Evolutionary conservation across 2,797 vertebrate species (phyloP).

Genomic region (Sibirionetta formosa): DNA sequence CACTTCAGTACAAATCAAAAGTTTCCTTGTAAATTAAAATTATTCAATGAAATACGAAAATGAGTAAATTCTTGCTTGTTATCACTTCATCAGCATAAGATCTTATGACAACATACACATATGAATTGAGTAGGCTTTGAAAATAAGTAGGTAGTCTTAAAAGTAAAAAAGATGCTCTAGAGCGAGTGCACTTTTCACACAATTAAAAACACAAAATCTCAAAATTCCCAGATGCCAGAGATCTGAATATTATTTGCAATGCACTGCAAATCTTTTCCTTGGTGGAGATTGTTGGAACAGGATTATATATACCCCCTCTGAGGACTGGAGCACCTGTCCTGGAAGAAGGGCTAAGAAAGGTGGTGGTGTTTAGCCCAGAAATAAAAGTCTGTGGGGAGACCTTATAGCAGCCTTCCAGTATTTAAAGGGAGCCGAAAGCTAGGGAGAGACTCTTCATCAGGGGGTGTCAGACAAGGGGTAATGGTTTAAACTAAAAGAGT

Average conservation of each 20-base stretch:
- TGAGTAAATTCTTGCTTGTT: background rate
- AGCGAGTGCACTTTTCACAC: background rate
- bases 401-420: background rate
- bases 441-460: background rate
- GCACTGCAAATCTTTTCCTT: background rate
- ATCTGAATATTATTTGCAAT: background rate
- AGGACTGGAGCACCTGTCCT: background rate
- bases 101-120: conserved; percentile 38
- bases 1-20: background rate
- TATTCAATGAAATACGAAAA: background rate
- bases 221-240: background rate
- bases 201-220: background rate
- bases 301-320: background rate
- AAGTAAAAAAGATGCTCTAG: conserved; percentile 33
- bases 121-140: conserved; percentile 58
- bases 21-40: background rate
- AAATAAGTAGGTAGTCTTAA: conserved; percentile 54
- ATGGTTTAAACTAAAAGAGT: background rate
- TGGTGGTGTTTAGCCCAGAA: too few species aligned
- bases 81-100: background rate
- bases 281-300: background rate
- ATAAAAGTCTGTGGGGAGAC: too few species aligned
- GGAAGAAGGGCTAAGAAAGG: background rate
- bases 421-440: background rate
- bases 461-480: background rate